phyloP scores from a whole-genome alignment of 2,888 invertebrate species.

The Monoplex corrugatus region DNA sequence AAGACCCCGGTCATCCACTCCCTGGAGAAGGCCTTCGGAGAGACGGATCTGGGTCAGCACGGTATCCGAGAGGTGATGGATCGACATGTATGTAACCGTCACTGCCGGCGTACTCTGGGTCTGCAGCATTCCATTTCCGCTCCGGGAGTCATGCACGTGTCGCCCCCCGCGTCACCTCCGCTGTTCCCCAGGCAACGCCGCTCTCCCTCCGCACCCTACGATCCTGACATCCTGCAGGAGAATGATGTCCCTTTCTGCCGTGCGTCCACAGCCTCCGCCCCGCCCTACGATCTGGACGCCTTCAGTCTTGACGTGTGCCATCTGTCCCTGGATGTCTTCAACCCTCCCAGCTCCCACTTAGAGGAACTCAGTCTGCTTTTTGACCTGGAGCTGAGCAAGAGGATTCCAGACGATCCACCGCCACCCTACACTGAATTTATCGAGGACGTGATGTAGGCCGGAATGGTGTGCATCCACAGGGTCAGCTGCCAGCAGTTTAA shows the following conservation, averaged over 20 bases:
- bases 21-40: slow-evolving; percentile 48
- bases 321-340: slow-evolving; percentile 22
- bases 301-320: background rate
- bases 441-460: background rate
- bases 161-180: background rate
- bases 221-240: background rate
- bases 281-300: slow-evolving; percentile 27
- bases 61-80: slow-evolving; percentile 54
- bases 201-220: slow-evolving; percentile 42
- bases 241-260: background rate
- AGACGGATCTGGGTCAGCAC: slow-evolving; percentile 51
- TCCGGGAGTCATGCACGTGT: too few species aligned
- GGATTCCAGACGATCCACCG: slow-evolving; percentile 31
- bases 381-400: slow-evolving; percentile 24
- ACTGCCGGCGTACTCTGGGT: slow-evolving; percentile 50
- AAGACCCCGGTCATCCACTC: slow-evolving; percentile 60
- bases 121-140: background rate
- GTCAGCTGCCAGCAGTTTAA: too few species aligned
- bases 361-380: background rate
- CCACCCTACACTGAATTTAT: slow-evolving; percentile 39
- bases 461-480: too few species aligned
- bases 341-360: background rate
- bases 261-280: background rate
- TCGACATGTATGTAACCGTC: slow-evolving; percentile 56
- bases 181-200: background rate